Conservation (phyloP, 2,888 invertebrate species). For the Melikaiella ostensackeni region DNA sequence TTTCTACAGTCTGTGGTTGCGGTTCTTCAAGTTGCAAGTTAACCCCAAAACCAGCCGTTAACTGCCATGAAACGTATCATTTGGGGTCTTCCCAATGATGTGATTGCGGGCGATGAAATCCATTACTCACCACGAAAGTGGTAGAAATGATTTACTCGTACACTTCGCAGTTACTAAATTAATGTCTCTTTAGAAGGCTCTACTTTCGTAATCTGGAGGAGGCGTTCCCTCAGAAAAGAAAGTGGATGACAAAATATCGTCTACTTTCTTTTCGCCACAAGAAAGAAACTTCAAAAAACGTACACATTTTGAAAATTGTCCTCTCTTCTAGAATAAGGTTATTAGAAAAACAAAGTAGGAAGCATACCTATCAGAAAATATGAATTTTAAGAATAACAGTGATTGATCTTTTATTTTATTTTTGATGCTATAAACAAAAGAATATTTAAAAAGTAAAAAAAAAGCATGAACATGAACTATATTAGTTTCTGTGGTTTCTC, state of each 20-base stretch:
- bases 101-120: slow-evolving; percentile 55
- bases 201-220: slow-evolving; percentile 28
- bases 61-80: slow-evolving; percentile 55
- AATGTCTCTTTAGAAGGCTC: slow-evolving; percentile 31
- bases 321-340: not conserved
- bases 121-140: slow-evolving; percentile 53
- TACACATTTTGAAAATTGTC: not conserved
- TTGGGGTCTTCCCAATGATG: slow-evolving; percentile 53
- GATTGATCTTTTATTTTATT: too few species aligned
- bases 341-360: not conserved
- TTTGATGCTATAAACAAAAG: not conserved
- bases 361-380: too few species aligned
- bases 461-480: not conserved
- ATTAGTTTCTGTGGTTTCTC: not conserved
- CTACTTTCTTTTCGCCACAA: slow-evolving; percentile 4
- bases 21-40: slow-evolving; percentile 40
- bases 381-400: too few species aligned
- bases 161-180: slow-evolving; percentile 40
- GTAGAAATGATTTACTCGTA: slow-evolving; percentile 53
- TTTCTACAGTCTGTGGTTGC: slow-evolving; percentile 45
- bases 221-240: slow-evolving; percentile 33
- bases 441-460: not conserved
- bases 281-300: not conserved
- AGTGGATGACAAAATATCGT: slow-evolving; percentile 19
- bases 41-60: slow-evolving; percentile 47